Base-by-base conservation (phyloP, 2,888 invertebrate species). In the Heterodera filipjevi region DNA sequence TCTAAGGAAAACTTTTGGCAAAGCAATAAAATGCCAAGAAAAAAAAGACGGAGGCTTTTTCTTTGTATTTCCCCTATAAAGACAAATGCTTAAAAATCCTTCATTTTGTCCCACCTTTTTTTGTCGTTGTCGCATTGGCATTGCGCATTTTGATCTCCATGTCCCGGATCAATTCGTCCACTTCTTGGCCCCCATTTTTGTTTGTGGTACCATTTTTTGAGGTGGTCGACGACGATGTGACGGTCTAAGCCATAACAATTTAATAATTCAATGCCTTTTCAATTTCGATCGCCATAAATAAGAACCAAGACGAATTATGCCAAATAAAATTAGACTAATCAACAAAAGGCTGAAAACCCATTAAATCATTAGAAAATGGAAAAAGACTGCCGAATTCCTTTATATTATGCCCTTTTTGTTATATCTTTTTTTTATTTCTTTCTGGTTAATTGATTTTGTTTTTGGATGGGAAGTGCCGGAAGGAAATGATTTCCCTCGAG, bases 111-210 rank as follows among this genome's bases (percentile, higher is more conserved):
- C 39, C 22, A 35, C 71, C 30, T 71, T 30, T 71, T 44, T n/a
- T 59, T 10, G 59, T 27, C 64, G 64, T 59, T 10, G 59, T 27
- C 64, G 64, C 72, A 12, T 59, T 27, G 35, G 59, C 72, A 32
- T 46, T 80, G 30, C 70, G 35, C 76, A 80, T 76, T 77, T 77
- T 76, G 12, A 27, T n/a, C 49, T 80, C 81, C 81, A 80, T 80
- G 73, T 80, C 81, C 30, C 74, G 32, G 73, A 80, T 72, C 35
- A 80, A 59, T 35, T 81, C 77, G 80, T 80, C 81, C 59, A 79
- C 76, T 22, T 66, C 49, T 49, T 77, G 59, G 70, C 44, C 66
- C 27, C 44, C 39, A 10, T 59, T 59, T 59, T 75, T 74, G 35
- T 74, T 68, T 1, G 68, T 16, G 66, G 30, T 19, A 14, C 49